A percentile compares a stretch with the other conserved stretches of the same genome.
Evolutionary conservation across 2,797 vertebrate genomes (phyloP).

Genomic region (Chloroceryle inda): DNA sequence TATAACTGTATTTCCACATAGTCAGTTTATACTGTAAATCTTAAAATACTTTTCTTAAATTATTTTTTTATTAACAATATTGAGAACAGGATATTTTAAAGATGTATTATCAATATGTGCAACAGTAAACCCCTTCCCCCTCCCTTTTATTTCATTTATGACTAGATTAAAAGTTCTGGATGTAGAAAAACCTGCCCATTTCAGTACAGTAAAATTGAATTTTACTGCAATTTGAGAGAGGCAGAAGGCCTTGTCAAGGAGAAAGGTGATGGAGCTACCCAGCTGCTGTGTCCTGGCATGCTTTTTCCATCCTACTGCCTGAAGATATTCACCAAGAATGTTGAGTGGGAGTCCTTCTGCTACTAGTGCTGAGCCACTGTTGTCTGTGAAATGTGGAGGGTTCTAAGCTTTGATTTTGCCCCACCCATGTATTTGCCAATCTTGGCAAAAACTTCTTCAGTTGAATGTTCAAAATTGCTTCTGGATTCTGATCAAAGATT

Average conservation of each 20-base stretch:
- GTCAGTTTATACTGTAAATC: not conserved
- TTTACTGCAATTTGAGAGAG: not conserved
- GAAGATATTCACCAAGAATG: not conserved
- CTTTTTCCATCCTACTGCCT: not conserved
- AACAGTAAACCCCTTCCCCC: rapidly evolving
- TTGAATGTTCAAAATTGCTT: not conserved
- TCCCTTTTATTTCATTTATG: not conserved
- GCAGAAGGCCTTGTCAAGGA: not conserved
- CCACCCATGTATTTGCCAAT: not conserved
- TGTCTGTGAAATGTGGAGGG: not conserved
- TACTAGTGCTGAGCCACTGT: not conserved
- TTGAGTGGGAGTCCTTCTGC: not conserved
- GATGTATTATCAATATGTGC: not conserved
- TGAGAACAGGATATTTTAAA: not conserved
- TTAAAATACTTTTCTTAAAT: not conserved
- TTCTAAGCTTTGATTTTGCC: not conserved
- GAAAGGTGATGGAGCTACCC: not conserved
- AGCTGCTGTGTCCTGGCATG: not conserved
- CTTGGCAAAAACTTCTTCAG: not conserved
- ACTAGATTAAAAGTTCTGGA: not conserved
- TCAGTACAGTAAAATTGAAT: not conserved
- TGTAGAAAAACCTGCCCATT: not conserved
- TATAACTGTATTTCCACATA: not conserved
- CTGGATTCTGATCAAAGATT: not conserved
- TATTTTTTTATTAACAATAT: not conserved